These are phyloP conservation scores for Lepidonotus clava DNA, from an alignment of 2,888 invertebrate genomes.

Conservation along the genomic window DNA sequence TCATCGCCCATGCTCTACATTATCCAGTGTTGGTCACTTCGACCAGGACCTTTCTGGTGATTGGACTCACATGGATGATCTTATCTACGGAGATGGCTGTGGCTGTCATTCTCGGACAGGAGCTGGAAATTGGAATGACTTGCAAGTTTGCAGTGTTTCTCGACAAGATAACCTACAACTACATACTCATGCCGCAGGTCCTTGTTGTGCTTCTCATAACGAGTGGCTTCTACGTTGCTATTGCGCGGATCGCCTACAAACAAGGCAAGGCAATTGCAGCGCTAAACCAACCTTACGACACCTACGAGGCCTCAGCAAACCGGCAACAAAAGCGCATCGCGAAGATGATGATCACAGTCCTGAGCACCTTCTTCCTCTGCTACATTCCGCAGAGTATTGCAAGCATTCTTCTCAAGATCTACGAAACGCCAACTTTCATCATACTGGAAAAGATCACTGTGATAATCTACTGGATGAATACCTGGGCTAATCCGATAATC, in stretches of 20 bases:
- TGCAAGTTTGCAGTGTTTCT: neutral
- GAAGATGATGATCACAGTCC: constrained; percentile 18
- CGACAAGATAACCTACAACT: neutral
- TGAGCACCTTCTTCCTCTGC: neutral
- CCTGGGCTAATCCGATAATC: neutral
- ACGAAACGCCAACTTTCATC: neutral
- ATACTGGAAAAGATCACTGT: neutral
- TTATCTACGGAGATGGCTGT: neutral
- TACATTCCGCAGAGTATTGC: neutral
- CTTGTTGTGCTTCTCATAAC: neutral
- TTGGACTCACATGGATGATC: neutral
- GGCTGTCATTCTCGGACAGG: neutral
- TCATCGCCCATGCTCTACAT: neutral
- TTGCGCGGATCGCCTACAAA: neutral
- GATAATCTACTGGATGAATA: neutral
- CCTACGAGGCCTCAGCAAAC: neutral
- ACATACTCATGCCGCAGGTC: neutral
- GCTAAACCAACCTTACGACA: neutral
- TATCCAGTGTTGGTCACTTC: neutral
- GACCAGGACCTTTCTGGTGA: neutral
- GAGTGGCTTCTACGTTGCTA: neutral
- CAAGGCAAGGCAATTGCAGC: neutral
- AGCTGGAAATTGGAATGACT: neutral
- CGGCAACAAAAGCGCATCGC: constrained; percentile 11
- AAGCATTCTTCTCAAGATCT: neutral